Conservation (phyloP, 2,797 vertebrate genomes). For the Eutrigla gurnardus region DNA sequence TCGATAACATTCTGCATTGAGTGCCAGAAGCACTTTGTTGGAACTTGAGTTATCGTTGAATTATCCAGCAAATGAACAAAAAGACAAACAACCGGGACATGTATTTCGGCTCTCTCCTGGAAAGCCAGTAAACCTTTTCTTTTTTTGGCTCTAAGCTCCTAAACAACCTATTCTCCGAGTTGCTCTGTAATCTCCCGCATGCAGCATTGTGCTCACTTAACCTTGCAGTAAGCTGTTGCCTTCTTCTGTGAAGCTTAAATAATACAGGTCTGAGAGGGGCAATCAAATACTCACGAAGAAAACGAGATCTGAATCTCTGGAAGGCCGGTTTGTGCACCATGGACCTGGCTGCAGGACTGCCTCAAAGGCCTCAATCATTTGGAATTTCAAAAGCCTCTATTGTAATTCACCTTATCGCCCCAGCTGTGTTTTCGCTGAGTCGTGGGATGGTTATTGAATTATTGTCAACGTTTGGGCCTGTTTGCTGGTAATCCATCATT, state of each 20-base stretch:
- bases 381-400: constrained; percentile 45
- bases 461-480: constrained; percentile 55
- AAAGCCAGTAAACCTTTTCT: constrained; percentile 48
- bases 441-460: constrained; percentile 59
- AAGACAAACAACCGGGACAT: constrained; percentile 47
- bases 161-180: constrained; percentile 49
- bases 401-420: constrained; percentile 54
- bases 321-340: constrained; percentile 16
- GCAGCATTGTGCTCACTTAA: constrained; percentile 59
- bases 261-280: constrained; percentile 53
- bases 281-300: constrained; percentile 50
- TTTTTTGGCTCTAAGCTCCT: constrained; percentile 44
- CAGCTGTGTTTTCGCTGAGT: constrained; percentile 63
- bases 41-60: constrained; percentile 15
- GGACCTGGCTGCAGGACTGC: constrained; percentile 17
- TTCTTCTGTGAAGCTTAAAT: constrained; percentile 48
- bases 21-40: constrained; percentile 1
- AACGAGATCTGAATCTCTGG: constrained; percentile 39
- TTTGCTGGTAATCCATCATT: constrained; percentile 72
- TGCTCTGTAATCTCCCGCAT: constrained; percentile 59
- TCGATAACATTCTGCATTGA: neutral
- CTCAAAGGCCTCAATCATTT: constrained; percentile 23
- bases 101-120: constrained; percentile 40
- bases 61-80: constrained; percentile 52
- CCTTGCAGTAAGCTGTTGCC: constrained; percentile 51